A percentile compares a stretch with the other conserved stretches of the same genome.
These are phyloP conservation scores for Poeciliopsis occidentalis DNA, from an alignment of 2,113 vertebrate species.

Conservation along the genomic window DNA sequence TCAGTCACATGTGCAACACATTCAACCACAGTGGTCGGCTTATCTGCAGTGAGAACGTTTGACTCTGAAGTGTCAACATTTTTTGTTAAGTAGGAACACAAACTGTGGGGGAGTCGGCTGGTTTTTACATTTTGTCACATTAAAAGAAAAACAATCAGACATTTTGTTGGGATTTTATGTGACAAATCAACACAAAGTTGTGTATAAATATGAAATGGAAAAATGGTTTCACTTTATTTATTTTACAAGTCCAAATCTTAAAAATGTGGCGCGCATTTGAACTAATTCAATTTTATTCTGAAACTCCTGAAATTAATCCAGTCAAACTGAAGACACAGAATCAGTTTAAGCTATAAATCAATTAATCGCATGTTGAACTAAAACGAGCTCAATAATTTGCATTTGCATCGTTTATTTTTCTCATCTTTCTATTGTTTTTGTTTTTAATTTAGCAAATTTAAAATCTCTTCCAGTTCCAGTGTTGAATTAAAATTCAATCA, in stretches of 20 bases:
- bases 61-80: constrained; percentile 23
- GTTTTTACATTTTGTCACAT: not conserved
- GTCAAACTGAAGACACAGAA: not conserved
- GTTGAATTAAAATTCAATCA: no score
- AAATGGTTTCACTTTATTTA: not conserved
- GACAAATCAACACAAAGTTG: not conserved
- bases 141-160: not conserved
- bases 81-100: constrained; percentile 34
- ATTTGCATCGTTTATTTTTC: no score
- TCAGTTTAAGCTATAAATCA: not conserved
- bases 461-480: no score
- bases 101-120: not conserved
- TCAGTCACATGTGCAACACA: constrained; percentile 8
- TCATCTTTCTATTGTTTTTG: no score
- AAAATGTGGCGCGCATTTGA: not conserved
- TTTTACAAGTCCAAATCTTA: not conserved
- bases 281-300: not conserved
- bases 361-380: no score
- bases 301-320: not conserved
- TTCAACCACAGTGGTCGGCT: constrained; percentile 32
- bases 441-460: no score
- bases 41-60: constrained; percentile 42
- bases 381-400: no score
- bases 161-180: not conserved
- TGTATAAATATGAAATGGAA: not conserved